Conservation (phyloP, 1,140 invertebrate species). For the Lanistes nyassanus region DNA sequence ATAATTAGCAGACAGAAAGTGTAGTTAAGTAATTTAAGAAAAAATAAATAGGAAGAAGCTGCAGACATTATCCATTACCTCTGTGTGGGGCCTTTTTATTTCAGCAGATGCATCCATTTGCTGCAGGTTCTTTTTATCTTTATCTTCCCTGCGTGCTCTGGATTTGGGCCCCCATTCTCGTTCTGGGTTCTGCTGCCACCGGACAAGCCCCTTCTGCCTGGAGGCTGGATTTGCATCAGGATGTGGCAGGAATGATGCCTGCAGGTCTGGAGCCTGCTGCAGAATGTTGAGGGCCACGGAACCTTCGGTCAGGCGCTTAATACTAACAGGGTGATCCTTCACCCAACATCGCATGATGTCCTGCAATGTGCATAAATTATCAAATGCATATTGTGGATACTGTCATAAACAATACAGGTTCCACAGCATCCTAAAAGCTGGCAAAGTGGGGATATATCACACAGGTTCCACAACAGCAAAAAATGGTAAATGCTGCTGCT, state of each 20-base stretch:
- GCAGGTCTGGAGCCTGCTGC: slow-evolving; percentile 47
- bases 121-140: too few species aligned
- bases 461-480: too few species aligned
- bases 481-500: too few species aligned
- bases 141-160: slow-evolving; percentile 61
- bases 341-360: slow-evolving; percentile 88
- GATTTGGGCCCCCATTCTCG: slow-evolving; percentile 90
- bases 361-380: slow-evolving; percentile 39
- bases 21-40: too few species aligned
- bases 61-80: too few species aligned
- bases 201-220: slow-evolving; percentile 75
- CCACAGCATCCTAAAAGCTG: too few species aligned
- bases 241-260: slow-evolving; percentile 76
- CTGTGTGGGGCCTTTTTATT: too few species aligned
- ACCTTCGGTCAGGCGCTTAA: slow-evolving; percentile 45
- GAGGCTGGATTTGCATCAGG: slow-evolving; percentile 83
- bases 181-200: slow-evolving; percentile 89
- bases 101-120: too few species aligned
- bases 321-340: slow-evolving; percentile 72
- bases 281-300: slow-evolving; percentile 50
- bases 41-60: too few species aligned
- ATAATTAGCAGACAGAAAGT: too few species aligned
- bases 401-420: too few species aligned
- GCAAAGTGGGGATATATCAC: too few species aligned
- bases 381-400: not conserved